Conservation (phyloP, 2,113 vertebrate genomes). For the Bagarius yarrelli region DNA sequence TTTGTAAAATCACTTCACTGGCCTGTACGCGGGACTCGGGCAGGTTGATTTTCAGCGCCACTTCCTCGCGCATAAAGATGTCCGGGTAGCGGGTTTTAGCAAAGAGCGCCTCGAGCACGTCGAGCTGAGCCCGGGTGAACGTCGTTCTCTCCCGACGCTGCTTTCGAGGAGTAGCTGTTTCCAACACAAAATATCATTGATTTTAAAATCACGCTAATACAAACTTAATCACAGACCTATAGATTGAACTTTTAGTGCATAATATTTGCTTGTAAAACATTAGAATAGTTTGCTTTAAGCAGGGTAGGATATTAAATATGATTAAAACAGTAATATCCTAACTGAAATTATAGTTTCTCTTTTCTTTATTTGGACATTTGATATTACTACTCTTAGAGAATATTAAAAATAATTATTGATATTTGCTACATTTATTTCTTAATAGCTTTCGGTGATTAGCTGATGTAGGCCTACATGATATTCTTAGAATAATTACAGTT, state of each 20-base stretch:
- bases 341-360: too few relatives aligned
- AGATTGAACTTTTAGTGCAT: background rate
- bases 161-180: constrained; percentile 86
- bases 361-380: background rate
- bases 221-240: background rate
- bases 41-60: constrained; percentile 96
- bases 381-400: background rate
- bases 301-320: too few relatives aligned
- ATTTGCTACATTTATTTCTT: background rate
- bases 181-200: background rate
- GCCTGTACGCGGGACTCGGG: constrained; percentile 94
- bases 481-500: background rate
- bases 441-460: background rate
- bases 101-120: constrained; percentile 92
- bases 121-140: constrained; percentile 93
- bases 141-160: constrained; percentile 95
- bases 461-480: background rate
- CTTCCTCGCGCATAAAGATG: constrained; percentile 98
- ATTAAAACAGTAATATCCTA: too few relatives aligned
- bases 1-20: constrained; percentile 46
- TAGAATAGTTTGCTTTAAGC: too few relatives aligned
- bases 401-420: background rate
- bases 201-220: background rate
- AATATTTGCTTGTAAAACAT: background rate
- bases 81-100: constrained; percentile 96